Base-by-base conservation (phyloP, 2,797 vertebrate species). In the Sternotherus odoratus region DNA sequence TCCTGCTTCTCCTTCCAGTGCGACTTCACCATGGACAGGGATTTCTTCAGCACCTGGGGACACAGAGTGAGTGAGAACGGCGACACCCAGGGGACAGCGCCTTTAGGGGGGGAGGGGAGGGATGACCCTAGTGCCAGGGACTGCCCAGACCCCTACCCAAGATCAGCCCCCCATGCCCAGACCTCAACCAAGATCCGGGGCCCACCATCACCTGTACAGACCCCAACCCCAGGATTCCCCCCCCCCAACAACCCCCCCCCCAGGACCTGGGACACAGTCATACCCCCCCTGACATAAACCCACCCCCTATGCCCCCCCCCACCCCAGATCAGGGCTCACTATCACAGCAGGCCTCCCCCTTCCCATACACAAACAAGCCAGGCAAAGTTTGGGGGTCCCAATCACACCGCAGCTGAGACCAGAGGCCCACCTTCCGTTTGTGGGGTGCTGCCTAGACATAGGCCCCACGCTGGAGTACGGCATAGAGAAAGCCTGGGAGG, bases 1-100 rank as follows among this genome's bases (percentile, higher is more conserved):
- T 99, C 99, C 93, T 99, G 99, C 86, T 99, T 98, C 56, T 98
- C 98, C 95, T 99, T 98, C 99, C 99, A 99, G 95, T 99, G 98
- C 11, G 98, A 85, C 95, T 99, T 99, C 50, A 99, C 99, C 86
- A 98, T 95, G 93, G 96, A 94, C 79, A 99, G 93, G 7, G 99
- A 99, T 88, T 99, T 99, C 82, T 97, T 98, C 82, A 99, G 97
- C 12, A 99, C 99, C 99, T 99, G 83, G 2, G 39, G 24, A 60
- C 28, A 6, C 1, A 5, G n/a, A 12, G 69, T 33, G 4, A 24
- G 26, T 3, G 36, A 26, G 3, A 13, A 6, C 12, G 6, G 23
- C 23, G 8, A n/a, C 8, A 21, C 33, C 33, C 60, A 19, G 33
- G 19, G 69, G n/a, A 11, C 66, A 36, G 66, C n/a, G n/a, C n/a